These are phyloP conservation scores for Hydroisotoma schaefferi DNA, from an alignment of 2,888 invertebrate species.

Conservation along the genomic window DNA sequence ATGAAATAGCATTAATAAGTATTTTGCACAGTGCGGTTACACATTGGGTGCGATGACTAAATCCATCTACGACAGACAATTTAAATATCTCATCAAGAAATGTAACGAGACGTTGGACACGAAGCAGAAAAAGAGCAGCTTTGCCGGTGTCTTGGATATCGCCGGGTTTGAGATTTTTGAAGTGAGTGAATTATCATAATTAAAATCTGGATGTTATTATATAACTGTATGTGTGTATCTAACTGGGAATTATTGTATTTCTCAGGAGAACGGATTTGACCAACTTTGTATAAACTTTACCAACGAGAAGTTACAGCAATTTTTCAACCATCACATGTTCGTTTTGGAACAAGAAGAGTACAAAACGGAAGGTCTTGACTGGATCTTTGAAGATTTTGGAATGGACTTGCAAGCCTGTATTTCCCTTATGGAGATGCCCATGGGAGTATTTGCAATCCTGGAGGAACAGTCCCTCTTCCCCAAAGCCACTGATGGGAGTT, in stretches of 20 bases:
- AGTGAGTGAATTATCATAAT: constrained; percentile 49
- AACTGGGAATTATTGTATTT: not conserved
- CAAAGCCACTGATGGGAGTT: constrained; percentile 37
- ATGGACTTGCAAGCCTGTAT: constrained; percentile 95
- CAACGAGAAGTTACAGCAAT: constrained; percentile 95
- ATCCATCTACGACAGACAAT: constrained; percentile 52
- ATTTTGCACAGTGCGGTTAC: constrained; percentile 51
- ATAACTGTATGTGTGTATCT: too few species aligned
- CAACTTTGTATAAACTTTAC: constrained; percentile 98
- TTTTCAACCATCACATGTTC: constrained; percentile 99
- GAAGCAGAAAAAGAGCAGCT: constrained; percentile 57
- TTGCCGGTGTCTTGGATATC: constrained; percentile 61
- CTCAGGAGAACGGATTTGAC: constrained; percentile 91
- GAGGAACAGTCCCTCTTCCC: constrained; percentile 65
- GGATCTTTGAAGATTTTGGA: constrained; percentile 96
- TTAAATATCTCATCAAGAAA: constrained; percentile 57
- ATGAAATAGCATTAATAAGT: too few species aligned
- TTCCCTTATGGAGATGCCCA: constrained; percentile 76
- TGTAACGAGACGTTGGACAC: constrained; percentile 59
- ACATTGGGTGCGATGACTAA: constrained; percentile 52
- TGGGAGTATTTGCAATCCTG: constrained; percentile 42
- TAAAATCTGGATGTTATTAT: not conserved
- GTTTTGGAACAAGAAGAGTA: constrained; percentile 97
- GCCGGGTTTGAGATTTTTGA: constrained; percentile 64
- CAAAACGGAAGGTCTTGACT: constrained; percentile 88